Evolutionary conservation across 2,888 invertebrate genomes (phyloP).

Genomic region (Machimus rusticus): DNA sequence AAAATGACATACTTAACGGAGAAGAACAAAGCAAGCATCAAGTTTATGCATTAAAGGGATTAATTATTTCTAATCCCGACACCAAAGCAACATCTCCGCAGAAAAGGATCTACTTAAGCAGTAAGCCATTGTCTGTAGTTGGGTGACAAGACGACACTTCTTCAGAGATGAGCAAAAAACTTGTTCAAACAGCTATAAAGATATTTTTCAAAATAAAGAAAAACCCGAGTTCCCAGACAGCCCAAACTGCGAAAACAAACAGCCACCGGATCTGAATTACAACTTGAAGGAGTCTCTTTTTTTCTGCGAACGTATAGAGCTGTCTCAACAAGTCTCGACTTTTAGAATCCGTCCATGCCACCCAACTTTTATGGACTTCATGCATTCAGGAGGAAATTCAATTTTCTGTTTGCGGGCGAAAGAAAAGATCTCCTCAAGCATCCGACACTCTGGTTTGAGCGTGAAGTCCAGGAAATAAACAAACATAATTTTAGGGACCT

Average conservation of each 20-base stretch:
- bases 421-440: neutral
- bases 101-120: neutral
- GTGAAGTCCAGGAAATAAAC: neutral
- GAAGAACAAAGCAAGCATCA: neutral
- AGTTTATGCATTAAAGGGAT: neutral
- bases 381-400: neutral
- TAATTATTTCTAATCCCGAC: neutral
- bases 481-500: neutral
- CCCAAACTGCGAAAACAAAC: neutral
- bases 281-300: neutral
- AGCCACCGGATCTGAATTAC: neutral
- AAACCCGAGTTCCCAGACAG: neutral
- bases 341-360: neutral
- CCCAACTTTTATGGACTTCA: neutral
- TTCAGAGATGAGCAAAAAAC: neutral
- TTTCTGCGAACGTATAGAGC: neutral
- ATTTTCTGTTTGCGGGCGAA: neutral
- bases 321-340: neutral
- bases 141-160: neutral
- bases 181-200: neutral
- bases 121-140: neutral
- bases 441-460: neutral
- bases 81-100: neutral
- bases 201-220: neutral
- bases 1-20: neutral